Evolutionary conservation across 2,113 vertebrate genomes (phyloP), one percentile per base, ranked within the genome.

Genomic region (Malurus elegans): DNA sequence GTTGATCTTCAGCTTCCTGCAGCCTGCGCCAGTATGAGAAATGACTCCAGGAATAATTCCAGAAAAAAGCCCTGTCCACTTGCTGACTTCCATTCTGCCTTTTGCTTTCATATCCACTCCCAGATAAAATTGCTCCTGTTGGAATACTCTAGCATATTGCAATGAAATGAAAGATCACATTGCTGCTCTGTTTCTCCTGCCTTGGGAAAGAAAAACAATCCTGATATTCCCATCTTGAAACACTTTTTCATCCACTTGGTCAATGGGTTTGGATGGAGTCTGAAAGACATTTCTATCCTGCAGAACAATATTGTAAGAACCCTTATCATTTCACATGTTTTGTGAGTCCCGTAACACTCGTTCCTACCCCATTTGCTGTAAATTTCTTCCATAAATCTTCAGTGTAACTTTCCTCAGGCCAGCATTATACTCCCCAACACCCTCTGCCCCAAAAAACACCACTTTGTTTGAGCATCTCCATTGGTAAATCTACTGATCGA

Each of bases 51-150:
- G 87, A 96, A 96, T 65, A 91, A 90, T 60, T 96, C 85, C 94
- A 96, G 92, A 94, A 95, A 95, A 92, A 90, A 94, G 74, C 78
- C 90, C 79, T 95, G 90, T 93, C 91, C 94, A 90, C 90, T 96
- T 96, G 93, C 94, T 95, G 89, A 95, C 90, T 93, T 93, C 94
- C 51, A 75, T 91, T 91, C 91, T 78, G 87, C 62, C 80, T 92
- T 81, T 87, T 87, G 50, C 91, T 92, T 90, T 91, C 71, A 92
- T n/a, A 94, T 90, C 65, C 79, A 78, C 82, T 93, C 88, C 65
- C 67, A 90, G 81, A 86, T 79, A 93, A 93, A 95, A 95, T 34
- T 88, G 71, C 47, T 95, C 66, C 94, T 92, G 54, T 86, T 91
- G 90, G 90, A 96, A 96, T 76, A 82, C 60, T 50, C 34, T 26